phyloP scores from a whole-genome alignment of 2,888 invertebrate species.

The Ganaspis brasiliensis region DNA sequence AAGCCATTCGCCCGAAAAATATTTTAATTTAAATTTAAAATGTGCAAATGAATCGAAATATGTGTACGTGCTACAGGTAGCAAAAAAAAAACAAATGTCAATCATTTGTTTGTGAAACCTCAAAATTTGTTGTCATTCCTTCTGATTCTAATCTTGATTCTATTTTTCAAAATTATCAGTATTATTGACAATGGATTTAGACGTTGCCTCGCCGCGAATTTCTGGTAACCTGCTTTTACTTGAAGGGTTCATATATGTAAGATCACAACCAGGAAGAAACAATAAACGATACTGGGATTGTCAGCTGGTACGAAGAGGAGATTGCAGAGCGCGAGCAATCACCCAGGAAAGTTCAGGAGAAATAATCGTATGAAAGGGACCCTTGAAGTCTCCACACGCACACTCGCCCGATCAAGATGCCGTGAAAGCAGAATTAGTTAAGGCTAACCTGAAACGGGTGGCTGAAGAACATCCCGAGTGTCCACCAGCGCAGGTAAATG shows the following conservation, averaged over 20 bases:
- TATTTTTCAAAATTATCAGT: neutral
- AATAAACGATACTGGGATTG: slow-evolving; percentile 30
- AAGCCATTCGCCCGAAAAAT: neutral
- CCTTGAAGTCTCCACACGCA: neutral
- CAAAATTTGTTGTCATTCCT: too few relatives aligned
- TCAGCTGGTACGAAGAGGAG: slow-evolving; percentile 5
- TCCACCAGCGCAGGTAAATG: slow-evolving; percentile 40
- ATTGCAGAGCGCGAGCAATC: slow-evolving; percentile 26
- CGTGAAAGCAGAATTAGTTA: slow-evolving; percentile 5
- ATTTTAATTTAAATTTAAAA: neutral
- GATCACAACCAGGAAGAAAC: neutral
- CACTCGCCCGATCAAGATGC: slow-evolving; percentile 22
- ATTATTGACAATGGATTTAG: neutral
- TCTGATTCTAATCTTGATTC: neutral
- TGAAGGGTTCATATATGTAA: neutral
- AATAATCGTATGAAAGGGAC: slow-evolving; percentile 24
- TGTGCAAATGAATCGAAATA: too few relatives aligned
- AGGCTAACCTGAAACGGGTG: slow-evolving; percentile 23
- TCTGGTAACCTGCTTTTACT: neutral
- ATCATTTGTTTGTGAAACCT: neutral
- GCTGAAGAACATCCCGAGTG: slow-evolving; percentile 32
- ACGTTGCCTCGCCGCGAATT: neutral
- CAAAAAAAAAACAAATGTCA: neutral
- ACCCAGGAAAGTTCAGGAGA: neutral
- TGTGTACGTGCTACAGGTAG: neutral